These are phyloP conservation scores for Ctenopoma kingsleyae DNA, from an alignment of 2,797 vertebrate species.

Conservation along the genomic window DNA sequence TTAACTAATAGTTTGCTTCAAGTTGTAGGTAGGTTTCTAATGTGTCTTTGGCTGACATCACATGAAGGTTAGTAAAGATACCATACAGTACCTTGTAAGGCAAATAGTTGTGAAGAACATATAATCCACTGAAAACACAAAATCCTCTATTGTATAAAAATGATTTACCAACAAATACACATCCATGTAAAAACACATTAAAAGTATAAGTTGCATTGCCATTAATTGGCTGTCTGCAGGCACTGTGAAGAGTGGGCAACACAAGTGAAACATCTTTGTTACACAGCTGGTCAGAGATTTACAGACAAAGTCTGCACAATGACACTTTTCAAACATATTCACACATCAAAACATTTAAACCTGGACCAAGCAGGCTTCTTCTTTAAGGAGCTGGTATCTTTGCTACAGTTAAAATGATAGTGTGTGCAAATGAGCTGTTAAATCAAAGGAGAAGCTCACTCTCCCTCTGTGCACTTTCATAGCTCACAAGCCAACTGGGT, in stretches of 20 bases:
- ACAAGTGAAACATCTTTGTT: conserved; percentile 29
- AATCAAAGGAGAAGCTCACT: conserved; percentile 4
- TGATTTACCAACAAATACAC: conserved; percentile 41
- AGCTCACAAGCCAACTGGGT: conserved; percentile 20
- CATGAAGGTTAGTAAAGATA: conserved; percentile 78
- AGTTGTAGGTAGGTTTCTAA: conserved; percentile 65
- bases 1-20: conserved; percentile 35
- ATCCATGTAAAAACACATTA: conserved; percentile 53
- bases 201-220: conserved; percentile 54
- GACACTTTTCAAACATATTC: conserved; percentile 20
- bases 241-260: conserved; percentile 59
- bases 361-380: conserved; percentile 12
- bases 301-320: conserved; percentile 29
- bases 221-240: conserved; percentile 58
- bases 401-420: conserved; percentile 13
- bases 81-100: conserved; percentile 75
- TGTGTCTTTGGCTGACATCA: conserved; percentile 85
- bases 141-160: conserved; percentile 34
- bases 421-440: conserved; percentile 5
- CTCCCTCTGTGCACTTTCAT: conserved; percentile 35
- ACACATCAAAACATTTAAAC: conserved; percentile 20
- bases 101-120: conserved; percentile 79
- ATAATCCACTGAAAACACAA: conserved; percentile 50
- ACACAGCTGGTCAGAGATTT: conserved; percentile 48
- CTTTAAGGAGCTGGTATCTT: conserved; percentile 17